These are phyloP conservation scores for Stomorhina lunata DNA, from an alignment of 2,888 invertebrate genomes.

Conservation along the genomic window DNA sequence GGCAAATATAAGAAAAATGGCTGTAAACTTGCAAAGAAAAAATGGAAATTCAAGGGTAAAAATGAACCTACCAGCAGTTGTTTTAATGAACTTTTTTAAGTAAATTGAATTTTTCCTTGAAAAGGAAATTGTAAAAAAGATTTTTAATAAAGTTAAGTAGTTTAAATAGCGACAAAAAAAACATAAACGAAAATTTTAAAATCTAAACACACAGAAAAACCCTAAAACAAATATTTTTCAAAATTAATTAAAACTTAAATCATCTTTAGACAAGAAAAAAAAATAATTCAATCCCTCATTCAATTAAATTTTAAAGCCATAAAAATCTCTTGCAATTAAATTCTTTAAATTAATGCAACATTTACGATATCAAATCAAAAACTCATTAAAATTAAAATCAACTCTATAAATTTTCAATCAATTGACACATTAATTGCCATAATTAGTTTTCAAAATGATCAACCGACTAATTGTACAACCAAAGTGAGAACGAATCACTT, in stretches of 20 bases:
- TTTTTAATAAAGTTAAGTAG: too few relatives aligned
- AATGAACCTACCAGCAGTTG: conserved; percentile 9
- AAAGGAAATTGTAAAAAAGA: too few relatives aligned
- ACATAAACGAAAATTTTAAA: too few relatives aligned
- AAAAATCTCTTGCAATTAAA: conserved; percentile 48
- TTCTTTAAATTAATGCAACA: conserved; percentile 51
- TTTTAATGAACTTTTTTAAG: conserved; percentile 5
- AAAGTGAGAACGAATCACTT: too few relatives aligned
- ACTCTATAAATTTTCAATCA: conserved; percentile 64
- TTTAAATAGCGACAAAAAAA: too few relatives aligned
- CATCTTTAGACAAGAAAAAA: too few relatives aligned
- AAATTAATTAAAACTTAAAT: too few relatives aligned
- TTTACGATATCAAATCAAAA: conserved; percentile 57
- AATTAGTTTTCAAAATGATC: conserved; percentile 59
- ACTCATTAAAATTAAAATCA: conserved; percentile 59
- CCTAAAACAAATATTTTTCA: too few relatives aligned
- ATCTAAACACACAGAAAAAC: too few relatives aligned
- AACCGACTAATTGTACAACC: conserved; percentile 40
- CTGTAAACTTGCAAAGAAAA: background rate
- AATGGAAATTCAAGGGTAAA: conserved; percentile 27
- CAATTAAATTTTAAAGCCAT: conserved; percentile 14
- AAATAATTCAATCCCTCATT: too few relatives aligned
- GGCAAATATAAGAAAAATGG: background rate
- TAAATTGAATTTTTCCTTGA: background rate
- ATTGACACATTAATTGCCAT: conserved; percentile 66